Percentiles rank a stretch among this genome's conserved stretches.
phyloP scores from a whole-genome alignment of 2,113 vertebrate genomes.

The Tylochromis polylepis region DNA sequence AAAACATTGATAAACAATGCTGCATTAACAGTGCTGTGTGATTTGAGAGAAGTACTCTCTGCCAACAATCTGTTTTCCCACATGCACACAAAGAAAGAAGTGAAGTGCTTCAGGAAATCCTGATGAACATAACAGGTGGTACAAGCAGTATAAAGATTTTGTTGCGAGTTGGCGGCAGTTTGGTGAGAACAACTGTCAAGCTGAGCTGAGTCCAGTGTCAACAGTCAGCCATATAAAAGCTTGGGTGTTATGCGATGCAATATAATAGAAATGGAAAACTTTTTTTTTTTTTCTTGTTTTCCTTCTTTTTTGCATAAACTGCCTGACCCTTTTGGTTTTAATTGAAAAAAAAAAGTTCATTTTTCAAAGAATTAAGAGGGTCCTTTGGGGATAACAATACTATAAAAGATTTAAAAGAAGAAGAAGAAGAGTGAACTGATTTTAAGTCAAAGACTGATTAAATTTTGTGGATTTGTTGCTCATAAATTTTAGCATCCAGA shows the following conservation, averaged over 20 bases:
- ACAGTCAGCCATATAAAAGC: slow-evolving; percentile 10
- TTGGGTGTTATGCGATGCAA: slow-evolving; percentile 24
- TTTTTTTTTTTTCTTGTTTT: neutral
- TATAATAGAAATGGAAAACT: slow-evolving; percentile 20
- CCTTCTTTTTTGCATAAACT: neutral
- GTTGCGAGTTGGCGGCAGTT: slow-evolving; percentile 22
- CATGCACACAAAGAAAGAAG: slow-evolving; percentile 19
- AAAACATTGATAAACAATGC: neutral
- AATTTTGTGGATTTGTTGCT: neutral
- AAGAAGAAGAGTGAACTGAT: neutral
- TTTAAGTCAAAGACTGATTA: neutral
- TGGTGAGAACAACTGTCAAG: slow-evolving; percentile 44
- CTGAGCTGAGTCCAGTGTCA: slow-evolving; percentile 25
- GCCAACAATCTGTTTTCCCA: slow-evolving; percentile 39
- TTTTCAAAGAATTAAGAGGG: neutral
- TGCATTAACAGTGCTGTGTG: neutral
- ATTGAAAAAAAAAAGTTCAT: neutral
- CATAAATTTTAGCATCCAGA: neutral
- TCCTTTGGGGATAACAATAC: neutral
- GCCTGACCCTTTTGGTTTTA: neutral
- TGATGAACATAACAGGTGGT: slow-evolving; percentile 62
- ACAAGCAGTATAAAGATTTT: neutral
- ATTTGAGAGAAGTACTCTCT: neutral
- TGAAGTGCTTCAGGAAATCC: slow-evolving; percentile 19
- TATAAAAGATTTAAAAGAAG: neutral